Evolutionary conservation across 2,888 invertebrate genomes (phyloP).

Genomic region (Drosophila pseudotakahashii): DNA sequence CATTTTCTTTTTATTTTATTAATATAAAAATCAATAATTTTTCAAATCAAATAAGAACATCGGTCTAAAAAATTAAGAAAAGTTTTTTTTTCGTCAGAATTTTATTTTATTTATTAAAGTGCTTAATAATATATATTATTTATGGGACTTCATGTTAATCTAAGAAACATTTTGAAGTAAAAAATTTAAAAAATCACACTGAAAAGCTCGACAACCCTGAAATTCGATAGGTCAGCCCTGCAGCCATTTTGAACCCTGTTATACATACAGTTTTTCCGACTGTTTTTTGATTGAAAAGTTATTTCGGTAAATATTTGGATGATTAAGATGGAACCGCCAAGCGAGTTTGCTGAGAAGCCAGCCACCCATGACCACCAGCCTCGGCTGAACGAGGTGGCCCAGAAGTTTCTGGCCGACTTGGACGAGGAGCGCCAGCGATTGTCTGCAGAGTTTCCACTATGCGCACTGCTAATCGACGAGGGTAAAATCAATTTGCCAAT

Average conservation of each 20-base stretch:
- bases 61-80: no score
- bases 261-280: constrained; percentile 44
- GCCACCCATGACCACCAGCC: constrained; percentile 69
- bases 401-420: constrained; percentile 80
- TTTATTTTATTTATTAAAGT: no score
- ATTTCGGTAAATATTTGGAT: not conserved
- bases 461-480: constrained; percentile 80
- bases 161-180: no score
- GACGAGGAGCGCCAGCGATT: constrained; percentile 76
- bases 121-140: no score
- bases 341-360: constrained; percentile 60
- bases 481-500: constrained; percentile 52
- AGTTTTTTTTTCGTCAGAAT: no score
- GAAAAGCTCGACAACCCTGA: not conserved
- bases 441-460: constrained; percentile 77
- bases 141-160: no score
- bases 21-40: no score
- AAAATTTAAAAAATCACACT: no score
- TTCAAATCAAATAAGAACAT: no score
- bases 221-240: not conserved
- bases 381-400: constrained; percentile 80
- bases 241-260: constrained; percentile 12
- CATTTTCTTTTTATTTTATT: no score
- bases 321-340: constrained; percentile 53
- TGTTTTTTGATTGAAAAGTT: not conserved